Percentiles rank a stretch among this genome's conserved stretches.
phyloP scores from a whole-genome alignment of 2,113 vertebrate genomes.

The Muscicapa adusta region DNA sequence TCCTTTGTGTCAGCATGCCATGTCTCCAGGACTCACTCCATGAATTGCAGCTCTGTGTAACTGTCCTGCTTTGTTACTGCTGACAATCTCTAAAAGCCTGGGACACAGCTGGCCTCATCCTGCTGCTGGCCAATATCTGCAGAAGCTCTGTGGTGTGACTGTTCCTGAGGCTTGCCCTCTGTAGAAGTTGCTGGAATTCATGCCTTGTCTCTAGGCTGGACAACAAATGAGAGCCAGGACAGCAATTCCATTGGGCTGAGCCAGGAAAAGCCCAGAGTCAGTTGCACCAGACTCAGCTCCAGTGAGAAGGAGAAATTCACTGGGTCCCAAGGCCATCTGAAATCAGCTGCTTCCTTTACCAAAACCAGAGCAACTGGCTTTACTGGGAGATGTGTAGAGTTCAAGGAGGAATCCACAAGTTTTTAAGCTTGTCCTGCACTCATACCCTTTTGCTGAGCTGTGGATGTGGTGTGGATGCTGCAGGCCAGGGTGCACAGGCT shows the following conservation, averaged over 20 bases:
- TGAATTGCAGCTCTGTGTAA: neutral
- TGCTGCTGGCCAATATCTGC: neutral
- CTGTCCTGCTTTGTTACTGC: neutral
- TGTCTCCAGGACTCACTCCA: neutral
- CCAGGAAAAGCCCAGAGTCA: neutral
- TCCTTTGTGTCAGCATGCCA: neutral
- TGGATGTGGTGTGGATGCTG: rapidly evolving
- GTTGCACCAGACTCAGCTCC: neutral
- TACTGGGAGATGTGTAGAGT: neutral
- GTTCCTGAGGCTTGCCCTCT: neutral
- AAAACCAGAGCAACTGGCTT: neutral
- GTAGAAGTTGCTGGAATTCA: neutral
- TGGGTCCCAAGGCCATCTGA: neutral
- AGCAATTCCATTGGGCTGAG: neutral
- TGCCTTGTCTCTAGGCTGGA: neutral
- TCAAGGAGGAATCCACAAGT: neutral
- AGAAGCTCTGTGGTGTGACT: neutral
- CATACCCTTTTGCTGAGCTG: neutral
- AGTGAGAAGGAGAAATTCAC: neutral
- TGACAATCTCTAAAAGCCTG: neutral
- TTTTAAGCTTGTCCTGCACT: neutral
- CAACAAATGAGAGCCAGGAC: neutral
- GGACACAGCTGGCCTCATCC: neutral
- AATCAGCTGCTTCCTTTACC: neutral
- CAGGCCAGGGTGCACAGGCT: neutral